Base-by-base conservation (phyloP, 2,113 vertebrate species). In the Pelvicachromis taeniatus region DNA sequence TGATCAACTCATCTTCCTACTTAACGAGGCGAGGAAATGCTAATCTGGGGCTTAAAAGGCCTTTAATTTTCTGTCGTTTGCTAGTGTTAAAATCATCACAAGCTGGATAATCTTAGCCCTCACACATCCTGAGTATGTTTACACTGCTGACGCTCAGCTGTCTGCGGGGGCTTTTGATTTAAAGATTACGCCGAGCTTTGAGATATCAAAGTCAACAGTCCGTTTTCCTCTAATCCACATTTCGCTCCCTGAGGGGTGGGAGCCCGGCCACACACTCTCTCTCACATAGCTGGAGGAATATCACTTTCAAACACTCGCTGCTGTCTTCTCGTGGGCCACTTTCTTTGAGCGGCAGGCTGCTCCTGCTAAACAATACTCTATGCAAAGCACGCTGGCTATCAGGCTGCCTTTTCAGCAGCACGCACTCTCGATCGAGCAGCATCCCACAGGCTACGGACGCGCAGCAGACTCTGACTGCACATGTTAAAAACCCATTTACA, bases 21-120 rank as follows among this genome's bases (percentile, higher is more conserved):
- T 90, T 93, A 94, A 94, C 93, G 93, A 95, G 84, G 88, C 87
- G 23, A 42, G 40, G 33, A 90, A 83, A 92, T 87, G 89, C 91
- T 95, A 92, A 96, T 94, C 94, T 86, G 75, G 42, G 85, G 42
- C 70, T 92, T 95, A 93, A 94, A 91, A 91, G 80, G 83, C 86
- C 91, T 89, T 94, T 94, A 91, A 95, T 94, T 95, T 95, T 93
- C 86, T 82, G 91, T 91, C 91, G 87, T 94, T 94, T 94, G 91
- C 87, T 79, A 87, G 84, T 31, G 61, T 94, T 94, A 84, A 90
- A 93, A 92, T 87, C 89, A 93, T 94, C 91, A 93, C 78, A 85
- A 87, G 83, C 83, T 80, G 89, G 85, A 89, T 93, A 92, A 95
- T 94, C 93, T 91, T 35, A 73, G 88, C 81, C 85, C 86, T 90